Percentiles rank a stretch among this genome's conserved stretches.
phyloP scores from a whole-genome alignment of 2,797 vertebrate species.

The Peromyscus melanophrys region DNA sequence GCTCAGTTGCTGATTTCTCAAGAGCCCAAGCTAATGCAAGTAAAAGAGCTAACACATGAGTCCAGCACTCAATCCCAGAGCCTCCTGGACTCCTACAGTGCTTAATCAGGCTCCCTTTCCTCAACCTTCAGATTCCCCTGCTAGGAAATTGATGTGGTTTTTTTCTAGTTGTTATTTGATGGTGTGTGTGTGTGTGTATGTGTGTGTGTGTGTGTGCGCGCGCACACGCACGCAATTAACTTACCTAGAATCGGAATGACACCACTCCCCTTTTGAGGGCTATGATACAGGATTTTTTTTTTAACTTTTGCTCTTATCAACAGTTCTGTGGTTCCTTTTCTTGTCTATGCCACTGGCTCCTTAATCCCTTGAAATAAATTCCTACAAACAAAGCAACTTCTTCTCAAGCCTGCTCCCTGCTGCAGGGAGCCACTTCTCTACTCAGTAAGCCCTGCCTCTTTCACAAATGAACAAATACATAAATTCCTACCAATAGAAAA shows the following conservation, averaged over 20 bases:
- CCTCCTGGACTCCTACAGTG: background rate
- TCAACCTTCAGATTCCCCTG: background rate
- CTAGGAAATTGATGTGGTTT: background rate
- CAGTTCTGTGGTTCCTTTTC: background rate
- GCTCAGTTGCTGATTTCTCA: background rate
- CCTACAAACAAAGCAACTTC: background rate
- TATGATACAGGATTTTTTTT: background rate
- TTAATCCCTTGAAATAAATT: conserved; percentile 25
- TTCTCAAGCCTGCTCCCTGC: background rate
- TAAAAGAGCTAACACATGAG: background rate
- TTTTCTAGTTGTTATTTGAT: background rate
- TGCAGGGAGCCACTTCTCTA: background rate
- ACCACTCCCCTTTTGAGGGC: background rate
- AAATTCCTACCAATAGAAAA: background rate
- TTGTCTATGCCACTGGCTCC: background rate
- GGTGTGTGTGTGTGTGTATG: too few relatives aligned
- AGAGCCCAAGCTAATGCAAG: background rate
- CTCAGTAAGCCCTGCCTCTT: background rate
- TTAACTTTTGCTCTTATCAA: background rate
- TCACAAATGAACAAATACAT: background rate
- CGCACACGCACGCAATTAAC: background rate
- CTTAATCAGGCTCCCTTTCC: background rate
- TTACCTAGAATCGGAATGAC: background rate
- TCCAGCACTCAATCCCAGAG: background rate
- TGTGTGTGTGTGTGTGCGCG: too few relatives aligned